A percentile compares a stretch with the other conserved stretches of the same genome.
These are phyloP conservation scores for Hypotaenidia okinawae DNA, from an alignment of 2,797 vertebrate species.

Conservation along the genomic window DNA sequence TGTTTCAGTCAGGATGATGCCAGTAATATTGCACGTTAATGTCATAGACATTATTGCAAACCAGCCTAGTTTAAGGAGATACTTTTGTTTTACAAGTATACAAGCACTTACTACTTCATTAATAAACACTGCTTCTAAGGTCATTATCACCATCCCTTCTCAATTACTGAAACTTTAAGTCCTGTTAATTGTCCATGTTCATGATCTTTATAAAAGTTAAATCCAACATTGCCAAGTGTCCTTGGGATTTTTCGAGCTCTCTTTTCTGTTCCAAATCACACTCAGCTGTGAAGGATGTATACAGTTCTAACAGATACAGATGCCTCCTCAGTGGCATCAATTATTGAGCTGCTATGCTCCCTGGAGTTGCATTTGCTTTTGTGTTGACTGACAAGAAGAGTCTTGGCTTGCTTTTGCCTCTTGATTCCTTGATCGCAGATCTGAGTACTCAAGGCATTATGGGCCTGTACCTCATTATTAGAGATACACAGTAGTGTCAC, in stretches of 20 bases:
- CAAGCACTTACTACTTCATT: background rate
- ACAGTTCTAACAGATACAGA: background rate
- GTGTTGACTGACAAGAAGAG: background rate
- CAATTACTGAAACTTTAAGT: background rate
- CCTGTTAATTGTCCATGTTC: background rate
- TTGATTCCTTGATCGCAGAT: background rate
- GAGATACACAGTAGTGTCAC: background rate
- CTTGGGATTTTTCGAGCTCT: background rate
- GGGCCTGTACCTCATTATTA: background rate
- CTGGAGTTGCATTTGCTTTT: background rate
- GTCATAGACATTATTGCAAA: background rate
- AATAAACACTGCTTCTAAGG: background rate
- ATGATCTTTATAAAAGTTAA: background rate
- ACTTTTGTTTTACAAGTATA: background rate
- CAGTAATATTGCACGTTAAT: background rate
- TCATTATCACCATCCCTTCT: background rate
- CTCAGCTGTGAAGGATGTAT: background rate
- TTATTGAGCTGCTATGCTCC: background rate
- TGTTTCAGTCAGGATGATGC: background rate
- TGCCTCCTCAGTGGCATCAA: background rate
- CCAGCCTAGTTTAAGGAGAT: background rate
- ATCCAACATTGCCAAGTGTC: background rate
- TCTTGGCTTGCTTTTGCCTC: background rate
- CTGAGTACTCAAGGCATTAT: background rate
- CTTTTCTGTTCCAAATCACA: background rate